Percentiles rank a stretch among this genome's conserved stretches.
These are phyloP conservation scores for Catajapyx aquilonaris DNA, from an alignment of 1,140 invertebrate species.

Conservation along the genomic window DNA sequence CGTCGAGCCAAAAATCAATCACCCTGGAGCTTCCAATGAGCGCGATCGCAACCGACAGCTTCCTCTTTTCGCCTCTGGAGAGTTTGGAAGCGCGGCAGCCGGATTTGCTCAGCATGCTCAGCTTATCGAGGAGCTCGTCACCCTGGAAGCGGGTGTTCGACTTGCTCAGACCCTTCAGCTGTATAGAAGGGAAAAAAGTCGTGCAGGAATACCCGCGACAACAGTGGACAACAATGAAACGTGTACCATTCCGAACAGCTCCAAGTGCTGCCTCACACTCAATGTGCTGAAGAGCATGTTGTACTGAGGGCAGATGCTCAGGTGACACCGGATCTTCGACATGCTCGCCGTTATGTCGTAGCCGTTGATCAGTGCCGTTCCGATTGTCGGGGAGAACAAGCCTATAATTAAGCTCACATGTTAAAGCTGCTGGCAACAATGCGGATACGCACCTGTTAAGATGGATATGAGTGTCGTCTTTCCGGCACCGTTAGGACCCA, in stretches of 20 bases:
- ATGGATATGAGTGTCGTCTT: constrained; percentile 32
- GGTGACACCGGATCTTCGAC: neutral
- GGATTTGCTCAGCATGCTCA: constrained; percentile 5
- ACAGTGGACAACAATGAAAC: neutral
- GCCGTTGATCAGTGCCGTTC: constrained; percentile 1
- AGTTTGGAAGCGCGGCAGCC: neutral
- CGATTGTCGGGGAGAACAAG: neutral
- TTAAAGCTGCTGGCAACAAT: neutral
- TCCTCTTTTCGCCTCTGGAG: constrained; percentile 8
- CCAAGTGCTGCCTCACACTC: constrained; percentile 26
- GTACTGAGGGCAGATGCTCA: constrained; percentile 1
- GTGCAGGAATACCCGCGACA: neutral
- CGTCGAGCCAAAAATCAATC: constrained; percentile 16
- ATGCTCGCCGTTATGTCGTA: neutral
- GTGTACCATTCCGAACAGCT: constrained; percentile 18
- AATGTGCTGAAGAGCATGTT: constrained; percentile 8
- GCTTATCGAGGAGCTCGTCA: neutral
- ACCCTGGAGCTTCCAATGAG: constrained; percentile 1
- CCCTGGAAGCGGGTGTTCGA: neutral
- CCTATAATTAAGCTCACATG: constrained; percentile 1
- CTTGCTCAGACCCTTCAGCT: neutral
- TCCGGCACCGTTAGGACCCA: constrained; percentile 32
- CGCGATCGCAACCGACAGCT: neutral
- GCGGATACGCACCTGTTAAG: constrained; percentile 11
- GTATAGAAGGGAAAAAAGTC: neutral